Evolutionary conservation across 1,140 invertebrate genomes (phyloP), one percentile per base, ranked within the genome.

Genomic region (Arctopsyche grandis): DNA sequence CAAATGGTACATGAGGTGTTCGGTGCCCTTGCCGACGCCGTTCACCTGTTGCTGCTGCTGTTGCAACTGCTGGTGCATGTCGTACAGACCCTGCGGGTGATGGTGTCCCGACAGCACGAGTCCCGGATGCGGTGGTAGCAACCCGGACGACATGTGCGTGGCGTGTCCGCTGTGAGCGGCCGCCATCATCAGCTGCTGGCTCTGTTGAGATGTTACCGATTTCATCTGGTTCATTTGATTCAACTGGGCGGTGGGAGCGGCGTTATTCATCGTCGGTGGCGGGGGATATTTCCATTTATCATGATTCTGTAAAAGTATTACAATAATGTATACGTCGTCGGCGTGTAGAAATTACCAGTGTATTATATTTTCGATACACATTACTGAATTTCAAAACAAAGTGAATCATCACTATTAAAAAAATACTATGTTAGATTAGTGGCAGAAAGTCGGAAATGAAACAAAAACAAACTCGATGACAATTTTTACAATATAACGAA

Each of bases 211-310:
- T 83, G 90, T 88, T 84, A 82, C 86, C 80, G 86, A 85, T 83
- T 88, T 91, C 63, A 88, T 81, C 69, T 86, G 87, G 44, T 73
- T 76, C 77, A 83, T 81, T 77, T 83, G 82, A 82, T 85, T 86
- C 84, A 89, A 85, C 69, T 83, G 80, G 63, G 86, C 83, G 73
- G 82, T 56, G 14, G 83, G 81, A 12, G 83, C 84, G 83, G 87
- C 87, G 81, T 87, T 85, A 84, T 85, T 86, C 84, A 88, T 88
- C 76, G 85, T 84, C 29, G 88, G 87, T 77, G 87, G 84, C 52
- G 85, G 84, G 77, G 89, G 85, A 87, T 90, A 92, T 85, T 92
- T 93, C 92, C 92, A 93, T 87, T 93, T 93, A 85, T 93, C 92
- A 86, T 91, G 91, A 87, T 91, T 93, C 91, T 93, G 87, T 82